Conservation (phyloP, 2,888 invertebrate species). For the Dryococelus australis region DNA sequence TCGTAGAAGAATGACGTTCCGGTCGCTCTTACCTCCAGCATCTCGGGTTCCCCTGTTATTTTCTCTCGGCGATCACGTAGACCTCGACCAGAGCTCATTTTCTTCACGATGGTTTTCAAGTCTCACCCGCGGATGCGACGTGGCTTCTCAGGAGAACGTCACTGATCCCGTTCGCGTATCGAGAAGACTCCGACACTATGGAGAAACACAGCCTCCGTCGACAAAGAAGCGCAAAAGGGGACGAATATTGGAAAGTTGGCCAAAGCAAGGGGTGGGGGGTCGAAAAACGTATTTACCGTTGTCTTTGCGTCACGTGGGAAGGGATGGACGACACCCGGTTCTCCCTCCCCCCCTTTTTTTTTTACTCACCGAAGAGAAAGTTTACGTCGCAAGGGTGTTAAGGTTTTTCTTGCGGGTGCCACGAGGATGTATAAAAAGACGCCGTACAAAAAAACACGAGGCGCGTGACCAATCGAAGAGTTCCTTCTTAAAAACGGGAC, state of each 20-base stretch:
- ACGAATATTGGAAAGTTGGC: neutral
- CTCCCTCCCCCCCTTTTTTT: neutral
- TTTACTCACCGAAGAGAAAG: neutral
- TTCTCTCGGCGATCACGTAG: no score
- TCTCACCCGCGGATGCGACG: no score
- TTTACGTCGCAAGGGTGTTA: neutral
- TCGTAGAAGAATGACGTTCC: no score
- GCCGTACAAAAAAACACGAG: neutral
- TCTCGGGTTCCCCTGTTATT: no score
- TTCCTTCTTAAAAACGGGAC: neutral
- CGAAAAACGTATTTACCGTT: neutral
- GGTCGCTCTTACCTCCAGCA: no score
- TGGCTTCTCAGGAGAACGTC: no score
- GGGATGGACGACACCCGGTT: neutral
- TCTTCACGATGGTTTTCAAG: no score
- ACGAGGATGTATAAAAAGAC: neutral
- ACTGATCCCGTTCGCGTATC: neutral
- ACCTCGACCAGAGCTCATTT: no score
- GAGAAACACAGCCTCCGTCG: neutral
- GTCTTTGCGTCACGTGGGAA: neutral
- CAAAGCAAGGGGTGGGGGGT: no score
- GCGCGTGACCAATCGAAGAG: neutral
- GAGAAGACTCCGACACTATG: neutral
- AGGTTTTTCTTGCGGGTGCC: neutral
- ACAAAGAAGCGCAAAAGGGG: neutral